phyloP scores from a whole-genome alignment of 2,113 vertebrate genomes.

The Rhagologus leucostigma region DNA sequence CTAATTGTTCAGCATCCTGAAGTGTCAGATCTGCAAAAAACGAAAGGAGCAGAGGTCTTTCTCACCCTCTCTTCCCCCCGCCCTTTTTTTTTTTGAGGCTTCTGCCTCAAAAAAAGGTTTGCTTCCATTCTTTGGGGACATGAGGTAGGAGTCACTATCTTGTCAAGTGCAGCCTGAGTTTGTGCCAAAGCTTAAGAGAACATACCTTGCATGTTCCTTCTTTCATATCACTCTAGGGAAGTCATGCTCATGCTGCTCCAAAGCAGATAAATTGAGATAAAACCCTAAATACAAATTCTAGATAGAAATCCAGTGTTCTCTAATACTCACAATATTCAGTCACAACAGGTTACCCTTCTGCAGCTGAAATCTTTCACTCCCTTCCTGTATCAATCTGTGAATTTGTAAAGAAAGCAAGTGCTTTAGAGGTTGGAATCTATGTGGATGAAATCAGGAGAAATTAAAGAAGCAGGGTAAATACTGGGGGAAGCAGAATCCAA shows the following conservation, averaged over 20 bases:
- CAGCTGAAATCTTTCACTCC: neutral
- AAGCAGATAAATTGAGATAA: neutral
- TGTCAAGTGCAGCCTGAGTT: neutral
- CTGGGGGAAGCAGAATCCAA: neutral
- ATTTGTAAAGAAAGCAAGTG: neutral
- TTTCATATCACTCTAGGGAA: neutral
- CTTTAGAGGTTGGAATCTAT: neutral
- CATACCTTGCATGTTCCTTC: neutral
- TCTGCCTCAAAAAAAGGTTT: neutral
- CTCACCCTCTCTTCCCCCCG: neutral
- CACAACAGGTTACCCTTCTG: neutral
- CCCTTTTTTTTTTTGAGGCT: neutral
- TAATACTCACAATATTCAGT: neutral
- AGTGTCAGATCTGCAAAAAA: conserved; percentile 11
- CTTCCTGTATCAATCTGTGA: neutral
- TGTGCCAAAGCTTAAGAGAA: neutral
- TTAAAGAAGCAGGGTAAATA: neutral
- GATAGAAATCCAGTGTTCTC: neutral
- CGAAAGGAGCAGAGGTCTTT: neutral
- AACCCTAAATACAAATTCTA: neutral
- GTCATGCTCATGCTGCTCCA: neutral
- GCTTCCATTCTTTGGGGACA: neutral
- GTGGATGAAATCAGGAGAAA: neutral
- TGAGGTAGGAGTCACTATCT: neutral
- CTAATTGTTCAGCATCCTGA: neutral